A percentile compares a stretch with the other conserved stretches of the same genome.
Conservation (phyloP, 2,888 invertebrate species). For the Ormyrus nitidulus region DNA sequence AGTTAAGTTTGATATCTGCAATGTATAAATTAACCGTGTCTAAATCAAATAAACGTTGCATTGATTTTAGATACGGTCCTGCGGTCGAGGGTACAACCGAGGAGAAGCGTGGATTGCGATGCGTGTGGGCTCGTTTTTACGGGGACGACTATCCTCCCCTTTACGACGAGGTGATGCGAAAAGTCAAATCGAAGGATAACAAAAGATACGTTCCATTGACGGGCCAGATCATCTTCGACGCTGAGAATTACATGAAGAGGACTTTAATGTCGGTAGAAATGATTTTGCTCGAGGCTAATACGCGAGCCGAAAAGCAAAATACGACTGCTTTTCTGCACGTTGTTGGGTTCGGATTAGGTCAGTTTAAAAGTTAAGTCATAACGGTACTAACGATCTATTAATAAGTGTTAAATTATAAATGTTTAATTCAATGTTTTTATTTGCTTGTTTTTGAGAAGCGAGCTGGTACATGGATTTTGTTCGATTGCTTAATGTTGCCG, state of each 20-base stretch:
- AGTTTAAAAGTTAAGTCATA: slow-evolving; percentile 52
- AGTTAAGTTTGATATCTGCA: no score
- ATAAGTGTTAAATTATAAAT: neutral
- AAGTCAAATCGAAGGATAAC: slow-evolving; percentile 67
- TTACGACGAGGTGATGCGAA: slow-evolving; percentile 66
- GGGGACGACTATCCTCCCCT: slow-evolving; percentile 68
- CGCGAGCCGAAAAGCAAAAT: slow-evolving; percentile 76
- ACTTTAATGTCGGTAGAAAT: slow-evolving; percentile 77
- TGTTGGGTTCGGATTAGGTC: slow-evolving; percentile 79
- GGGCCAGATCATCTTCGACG: slow-evolving; percentile 70
- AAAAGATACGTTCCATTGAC: slow-evolving; percentile 66
- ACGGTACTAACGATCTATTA: slow-evolving; percentile 1
- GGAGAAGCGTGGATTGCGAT: slow-evolving; percentile 63
- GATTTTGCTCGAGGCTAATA: slow-evolving; percentile 80
- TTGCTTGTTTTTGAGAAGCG: no score
- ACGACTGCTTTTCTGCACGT: slow-evolving; percentile 81
- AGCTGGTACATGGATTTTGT: no score
- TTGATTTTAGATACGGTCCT: slow-evolving; percentile 65
- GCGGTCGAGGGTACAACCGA: slow-evolving; percentile 60
- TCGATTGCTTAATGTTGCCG: no score
- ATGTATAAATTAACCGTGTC: no score
- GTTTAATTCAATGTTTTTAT: no score
- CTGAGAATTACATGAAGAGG: slow-evolving; percentile 73
- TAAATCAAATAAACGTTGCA: no score
- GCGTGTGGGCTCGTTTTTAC: slow-evolving; percentile 71